Evolutionary conservation across 2,797 vertebrate genomes (phyloP).

Genomic region (Psittacula echo): DNA sequence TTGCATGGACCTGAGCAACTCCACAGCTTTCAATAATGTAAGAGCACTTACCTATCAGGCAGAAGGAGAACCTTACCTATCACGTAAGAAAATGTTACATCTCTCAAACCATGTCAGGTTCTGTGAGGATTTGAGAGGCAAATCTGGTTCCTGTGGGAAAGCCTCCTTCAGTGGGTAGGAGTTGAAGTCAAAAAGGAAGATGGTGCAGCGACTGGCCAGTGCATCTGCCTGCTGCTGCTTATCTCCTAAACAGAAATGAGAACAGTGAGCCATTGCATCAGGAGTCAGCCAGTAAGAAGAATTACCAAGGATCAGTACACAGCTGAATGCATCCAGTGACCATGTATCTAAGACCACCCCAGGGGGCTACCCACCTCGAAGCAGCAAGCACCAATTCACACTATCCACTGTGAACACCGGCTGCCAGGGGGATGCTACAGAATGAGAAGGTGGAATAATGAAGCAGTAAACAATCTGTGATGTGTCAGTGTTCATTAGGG

Average conservation of each 20-base stretch:
- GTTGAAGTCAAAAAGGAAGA: conserved; percentile 75
- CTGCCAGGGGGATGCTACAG: conserved; percentile 63
- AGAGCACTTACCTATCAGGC: not conserved
- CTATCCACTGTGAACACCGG: conserved; percentile 72
- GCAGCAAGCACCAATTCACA: conserved; percentile 57
- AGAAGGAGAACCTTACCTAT: conserved; percentile 51
- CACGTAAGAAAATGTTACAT: conserved; percentile 65
- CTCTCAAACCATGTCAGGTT: conserved; percentile 54
- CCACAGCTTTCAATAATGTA: not conserved
- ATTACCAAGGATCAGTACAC: not conserved
- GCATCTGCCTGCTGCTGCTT: not conserved
- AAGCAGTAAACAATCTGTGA: conserved; percentile 67
- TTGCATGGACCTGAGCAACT: not conserved
- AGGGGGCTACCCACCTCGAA: conserved; percentile 63
- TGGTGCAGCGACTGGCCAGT: not conserved
- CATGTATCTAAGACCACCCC: not conserved
- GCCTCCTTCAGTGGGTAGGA: conserved; percentile 52
- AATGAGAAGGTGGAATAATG: conserved; percentile 19
- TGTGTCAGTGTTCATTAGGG: conserved; percentile 69
- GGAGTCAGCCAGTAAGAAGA: not conserved
- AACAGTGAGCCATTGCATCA: not conserved
- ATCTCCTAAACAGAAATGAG: conserved; percentile 12
- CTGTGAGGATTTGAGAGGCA: not conserved
- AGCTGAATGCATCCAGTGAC: not conserved
- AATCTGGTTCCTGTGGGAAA: conserved; percentile 2